phyloP scores from a whole-genome alignment of 1,140 invertebrate species.

The Leptinotarsa undecemlineata region DNA sequence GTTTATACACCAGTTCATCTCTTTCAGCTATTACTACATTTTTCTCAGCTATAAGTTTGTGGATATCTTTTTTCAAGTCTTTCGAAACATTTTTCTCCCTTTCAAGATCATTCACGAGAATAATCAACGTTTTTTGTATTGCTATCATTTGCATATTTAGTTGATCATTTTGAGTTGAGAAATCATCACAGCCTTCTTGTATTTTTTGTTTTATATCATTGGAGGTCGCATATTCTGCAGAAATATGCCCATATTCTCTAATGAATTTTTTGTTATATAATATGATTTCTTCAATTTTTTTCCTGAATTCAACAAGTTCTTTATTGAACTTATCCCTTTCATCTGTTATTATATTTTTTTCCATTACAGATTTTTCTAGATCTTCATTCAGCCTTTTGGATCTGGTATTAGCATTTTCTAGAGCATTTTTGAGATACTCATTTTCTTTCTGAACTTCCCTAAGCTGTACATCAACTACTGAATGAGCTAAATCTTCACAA shows the following conservation, averaged over 20 bases:
- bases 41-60: constrained; percentile 1
- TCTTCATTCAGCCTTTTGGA: too few relatives aligned
- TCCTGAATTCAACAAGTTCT: not conserved
- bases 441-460: constrained; percentile 47
- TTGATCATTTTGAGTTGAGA: too few relatives aligned
- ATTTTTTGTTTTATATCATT: too few relatives aligned
- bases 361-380: too few relatives aligned
- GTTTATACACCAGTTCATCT: not conserved
- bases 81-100: constrained; percentile 22
- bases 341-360: too few relatives aligned
- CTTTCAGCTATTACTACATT: not conserved
- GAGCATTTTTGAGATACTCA: constrained; percentile 26
- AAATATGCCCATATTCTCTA: too few relatives aligned
- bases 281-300: not conserved
- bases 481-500: constrained; percentile 42
- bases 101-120: not conserved
- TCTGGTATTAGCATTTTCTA: too few relatives aligned
- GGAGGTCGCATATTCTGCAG: too few relatives aligned
- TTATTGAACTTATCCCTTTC: too few relatives aligned
- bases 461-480: constrained; percentile 51
- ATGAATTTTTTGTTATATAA: too few relatives aligned
- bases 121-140: not conserved
- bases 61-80: not conserved
- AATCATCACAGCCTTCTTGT: too few relatives aligned
- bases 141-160: too few relatives aligned